phyloP scores from a whole-genome alignment of 1,140 invertebrate genomes.

The Calephelis nemesis region DNA sequence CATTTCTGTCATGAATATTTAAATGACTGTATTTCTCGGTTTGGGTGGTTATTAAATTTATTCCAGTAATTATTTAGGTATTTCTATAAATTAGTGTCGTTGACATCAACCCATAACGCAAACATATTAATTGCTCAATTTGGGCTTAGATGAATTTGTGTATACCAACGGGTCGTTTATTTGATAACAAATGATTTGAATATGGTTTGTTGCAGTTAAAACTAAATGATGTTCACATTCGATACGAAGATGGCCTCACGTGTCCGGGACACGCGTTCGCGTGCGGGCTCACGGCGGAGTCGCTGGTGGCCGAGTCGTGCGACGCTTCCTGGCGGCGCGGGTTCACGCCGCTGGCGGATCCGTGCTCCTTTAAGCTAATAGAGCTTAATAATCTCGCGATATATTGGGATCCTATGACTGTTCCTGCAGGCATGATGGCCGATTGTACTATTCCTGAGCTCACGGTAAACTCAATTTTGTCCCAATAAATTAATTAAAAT shows the following conservation, averaged over 20 bases:
- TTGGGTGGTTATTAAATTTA: too few species aligned
- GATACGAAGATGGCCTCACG: slow-evolving; percentile 94
- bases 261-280: slow-evolving; percentile 86
- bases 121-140: too few species aligned
- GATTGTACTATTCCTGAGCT: slow-evolving; percentile 85
- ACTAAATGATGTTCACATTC: slow-evolving; percentile 96
- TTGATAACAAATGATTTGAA: too few species aligned
- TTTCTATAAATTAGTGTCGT: too few species aligned
- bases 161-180: too few species aligned
- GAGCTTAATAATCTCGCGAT: slow-evolving; percentile 93
- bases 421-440: slow-evolving; percentile 83
- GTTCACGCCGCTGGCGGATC: slow-evolving; percentile 84
- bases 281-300: slow-evolving; percentile 92
- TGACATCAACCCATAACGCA: too few species aligned
- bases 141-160: too few species aligned
- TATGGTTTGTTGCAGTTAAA: slow-evolving; percentile 83
- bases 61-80: too few species aligned
- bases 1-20: too few species aligned
- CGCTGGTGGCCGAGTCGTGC: slow-evolving; percentile 93
- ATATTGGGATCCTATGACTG: slow-evolving; percentile 91
- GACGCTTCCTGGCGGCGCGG: slow-evolving; percentile 92
- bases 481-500: too few species aligned
- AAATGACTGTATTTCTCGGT: too few species aligned
- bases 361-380: slow-evolving; percentile 91
- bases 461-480: slow-evolving; percentile 39